Percentiles rank a stretch among this genome's conserved stretches.
phyloP scores from a whole-genome alignment of 2,113 vertebrate species.

The Oenanthe oenanthe region DNA sequence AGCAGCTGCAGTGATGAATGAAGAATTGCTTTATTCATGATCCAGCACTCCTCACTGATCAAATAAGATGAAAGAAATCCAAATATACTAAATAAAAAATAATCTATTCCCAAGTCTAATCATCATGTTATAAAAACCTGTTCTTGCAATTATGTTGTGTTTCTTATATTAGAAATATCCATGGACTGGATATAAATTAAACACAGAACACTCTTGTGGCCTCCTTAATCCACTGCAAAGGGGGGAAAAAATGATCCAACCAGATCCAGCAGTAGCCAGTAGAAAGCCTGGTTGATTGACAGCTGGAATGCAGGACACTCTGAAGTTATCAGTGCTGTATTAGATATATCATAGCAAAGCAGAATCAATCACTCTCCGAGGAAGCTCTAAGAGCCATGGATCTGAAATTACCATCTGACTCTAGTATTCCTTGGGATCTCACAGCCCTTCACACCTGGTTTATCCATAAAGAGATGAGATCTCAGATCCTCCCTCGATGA shows the following conservation, averaged over 20 bases:
- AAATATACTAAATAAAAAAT: background rate
- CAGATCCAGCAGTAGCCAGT: background rate
- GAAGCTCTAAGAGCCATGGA: background rate
- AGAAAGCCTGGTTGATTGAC: background rate
- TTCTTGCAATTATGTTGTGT: background rate
- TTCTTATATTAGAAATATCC: background rate
- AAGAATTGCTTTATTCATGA: background rate
- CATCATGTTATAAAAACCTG: background rate
- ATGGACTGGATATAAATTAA: background rate
- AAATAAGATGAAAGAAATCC: background rate
- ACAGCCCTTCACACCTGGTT: background rate
- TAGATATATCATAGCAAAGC: background rate
- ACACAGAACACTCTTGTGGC: background rate
- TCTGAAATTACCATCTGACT: background rate
- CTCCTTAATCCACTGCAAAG: background rate
- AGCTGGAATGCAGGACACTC: background rate
- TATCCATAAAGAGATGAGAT: background rate
- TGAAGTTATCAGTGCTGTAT: background rate
- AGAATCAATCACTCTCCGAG: background rate
- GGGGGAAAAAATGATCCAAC: background rate
- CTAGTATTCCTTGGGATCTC: background rate
- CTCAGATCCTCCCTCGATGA: background rate
- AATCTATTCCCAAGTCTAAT: background rate
- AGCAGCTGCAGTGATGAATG: background rate
- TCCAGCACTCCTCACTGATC: background rate